These are phyloP conservation scores for Lithodes maja DNA, from an alignment of 2,888 invertebrate species.

Conservation along the genomic window DNA sequence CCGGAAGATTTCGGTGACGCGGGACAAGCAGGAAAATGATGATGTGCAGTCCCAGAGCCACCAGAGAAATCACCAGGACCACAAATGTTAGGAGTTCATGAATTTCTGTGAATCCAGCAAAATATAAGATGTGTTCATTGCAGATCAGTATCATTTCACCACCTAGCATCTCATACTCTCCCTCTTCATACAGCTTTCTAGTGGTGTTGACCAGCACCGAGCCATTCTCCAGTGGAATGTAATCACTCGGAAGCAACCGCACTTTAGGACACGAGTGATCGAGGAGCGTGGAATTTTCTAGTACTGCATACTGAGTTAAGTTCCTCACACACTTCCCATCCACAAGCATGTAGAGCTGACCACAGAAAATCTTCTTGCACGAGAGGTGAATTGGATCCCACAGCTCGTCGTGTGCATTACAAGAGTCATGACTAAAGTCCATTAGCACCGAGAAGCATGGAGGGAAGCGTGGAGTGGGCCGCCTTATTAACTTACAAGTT, in stretches of 20 bases:
- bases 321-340: slow-evolving; percentile 67
- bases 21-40: slow-evolving; percentile 73
- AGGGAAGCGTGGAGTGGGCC: not conserved
- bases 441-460: slow-evolving; percentile 68
- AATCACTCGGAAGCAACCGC: slow-evolving; percentile 69
- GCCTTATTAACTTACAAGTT: not conserved
- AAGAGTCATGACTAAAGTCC: slow-evolving; percentile 63
- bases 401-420: slow-evolving; percentile 60
- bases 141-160: slow-evolving; percentile 72
- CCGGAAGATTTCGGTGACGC: slow-evolving; percentile 75
- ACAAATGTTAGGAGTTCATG: slow-evolving; percentile 73
- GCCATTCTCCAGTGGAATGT: slow-evolving; percentile 55
- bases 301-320: not conserved
- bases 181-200: slow-evolving; percentile 48
- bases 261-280: slow-evolving; percentile 71
- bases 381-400: slow-evolving; percentile 72
- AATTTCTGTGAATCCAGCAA: slow-evolving; percentile 70
- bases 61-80: slow-evolving; percentile 73
- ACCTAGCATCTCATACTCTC: slow-evolving; percentile 72
- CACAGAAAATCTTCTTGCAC: slow-evolving; percentile 61
- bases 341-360: slow-evolving; percentile 60
- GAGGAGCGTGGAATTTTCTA: slow-evolving; percentile 44
- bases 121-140: slow-evolving; percentile 63
- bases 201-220: slow-evolving; percentile 71
- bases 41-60: slow-evolving; percentile 74